These are phyloP conservation scores for Rynchops niger DNA, from an alignment of 2,113 vertebrate species.

Conservation along the genomic window DNA sequence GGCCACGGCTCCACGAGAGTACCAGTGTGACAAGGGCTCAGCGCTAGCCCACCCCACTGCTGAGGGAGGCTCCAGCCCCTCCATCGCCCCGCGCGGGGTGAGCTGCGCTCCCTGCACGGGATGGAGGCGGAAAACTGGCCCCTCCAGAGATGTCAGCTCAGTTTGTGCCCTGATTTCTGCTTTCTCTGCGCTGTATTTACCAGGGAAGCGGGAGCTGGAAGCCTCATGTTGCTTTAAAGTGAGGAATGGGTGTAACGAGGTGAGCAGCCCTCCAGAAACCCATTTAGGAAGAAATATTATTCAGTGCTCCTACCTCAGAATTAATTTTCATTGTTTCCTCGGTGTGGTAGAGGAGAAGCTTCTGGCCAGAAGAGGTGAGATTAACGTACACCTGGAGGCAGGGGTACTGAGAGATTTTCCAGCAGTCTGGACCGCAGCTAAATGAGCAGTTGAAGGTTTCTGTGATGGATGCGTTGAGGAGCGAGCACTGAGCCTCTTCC, in stretches of 20 bases:
- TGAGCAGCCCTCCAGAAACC: not conserved
- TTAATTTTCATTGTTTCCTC: constrained; percentile 89
- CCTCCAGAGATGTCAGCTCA: not conserved
- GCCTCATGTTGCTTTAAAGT: not conserved
- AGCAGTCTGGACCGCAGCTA: constrained; percentile 90
- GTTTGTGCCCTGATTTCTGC: not conserved
- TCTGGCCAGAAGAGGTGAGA: constrained; percentile 86
- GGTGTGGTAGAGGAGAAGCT: constrained; percentile 86
- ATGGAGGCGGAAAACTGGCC: not conserved
- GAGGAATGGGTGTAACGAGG: not conserved
- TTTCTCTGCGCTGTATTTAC: not conserved
- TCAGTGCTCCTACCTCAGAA: constrained; percentile 81
- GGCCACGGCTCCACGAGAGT: not conserved
- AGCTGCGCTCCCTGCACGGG: not conserved
- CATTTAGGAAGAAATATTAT: not conserved
- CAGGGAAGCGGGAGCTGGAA: not conserved
- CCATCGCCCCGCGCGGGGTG: accelerated
- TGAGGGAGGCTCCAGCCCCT: not conserved
- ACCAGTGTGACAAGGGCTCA: not conserved
- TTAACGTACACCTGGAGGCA: constrained; percentile 93
- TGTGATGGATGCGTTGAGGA: constrained; percentile 87
- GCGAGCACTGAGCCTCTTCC: constrained; percentile 83
- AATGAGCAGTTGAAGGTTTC: constrained; percentile 91
- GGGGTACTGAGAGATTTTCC: constrained; percentile 88
- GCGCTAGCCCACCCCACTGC: accelerated